Percentiles rank a stretch among this genome's conserved stretches.
Conservation (phyloP, 1,140 invertebrate genomes). For the Orius insidiosus region DNA sequence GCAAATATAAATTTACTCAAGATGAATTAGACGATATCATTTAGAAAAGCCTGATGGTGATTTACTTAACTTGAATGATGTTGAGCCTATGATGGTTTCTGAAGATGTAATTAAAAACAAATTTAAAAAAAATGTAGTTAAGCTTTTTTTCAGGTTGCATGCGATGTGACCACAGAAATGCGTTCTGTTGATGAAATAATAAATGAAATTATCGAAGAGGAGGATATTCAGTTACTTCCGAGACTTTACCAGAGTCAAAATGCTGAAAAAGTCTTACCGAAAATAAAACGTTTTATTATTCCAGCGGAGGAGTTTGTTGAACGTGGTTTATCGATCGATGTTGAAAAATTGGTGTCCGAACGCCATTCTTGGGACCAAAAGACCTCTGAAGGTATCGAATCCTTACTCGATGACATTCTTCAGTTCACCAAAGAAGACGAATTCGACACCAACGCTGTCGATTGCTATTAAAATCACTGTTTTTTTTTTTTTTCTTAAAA, state of each 20-base stretch:
- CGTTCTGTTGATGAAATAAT: slow-evolving; percentile 25
- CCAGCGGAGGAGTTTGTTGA: slow-evolving; percentile 35
- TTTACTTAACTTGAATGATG: no score
- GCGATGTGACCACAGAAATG: slow-evolving; percentile 1
- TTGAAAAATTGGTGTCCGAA: slow-evolving; percentile 32
- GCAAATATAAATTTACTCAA: no score
- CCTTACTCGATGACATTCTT: slow-evolving; percentile 43
- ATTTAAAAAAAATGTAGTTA: background rate
- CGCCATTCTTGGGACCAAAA: slow-evolving; percentile 37
- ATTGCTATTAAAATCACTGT: slow-evolving; percentile 2
- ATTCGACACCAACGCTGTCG: background rate
- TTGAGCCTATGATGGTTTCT: no score
- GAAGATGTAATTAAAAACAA: no score
- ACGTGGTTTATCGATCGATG: slow-evolving; percentile 32
- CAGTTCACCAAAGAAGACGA: slow-evolving; percentile 3
- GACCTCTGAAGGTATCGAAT: slow-evolving; percentile 37
- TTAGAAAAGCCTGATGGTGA: no score
- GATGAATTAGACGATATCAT: no score
- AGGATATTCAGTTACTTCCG: slow-evolving; percentile 38
- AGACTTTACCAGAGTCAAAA: slow-evolving; percentile 26
- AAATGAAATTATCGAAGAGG: slow-evolving; percentile 32
- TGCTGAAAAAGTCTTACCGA: background rate
- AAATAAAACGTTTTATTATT: slow-evolving; percentile 25
- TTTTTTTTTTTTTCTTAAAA: no score
- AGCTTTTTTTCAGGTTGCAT: background rate